These are phyloP conservation scores for Baronia brevicornis DNA, from an alignment of 2,888 invertebrate genomes.

Conservation along the genomic window DNA sequence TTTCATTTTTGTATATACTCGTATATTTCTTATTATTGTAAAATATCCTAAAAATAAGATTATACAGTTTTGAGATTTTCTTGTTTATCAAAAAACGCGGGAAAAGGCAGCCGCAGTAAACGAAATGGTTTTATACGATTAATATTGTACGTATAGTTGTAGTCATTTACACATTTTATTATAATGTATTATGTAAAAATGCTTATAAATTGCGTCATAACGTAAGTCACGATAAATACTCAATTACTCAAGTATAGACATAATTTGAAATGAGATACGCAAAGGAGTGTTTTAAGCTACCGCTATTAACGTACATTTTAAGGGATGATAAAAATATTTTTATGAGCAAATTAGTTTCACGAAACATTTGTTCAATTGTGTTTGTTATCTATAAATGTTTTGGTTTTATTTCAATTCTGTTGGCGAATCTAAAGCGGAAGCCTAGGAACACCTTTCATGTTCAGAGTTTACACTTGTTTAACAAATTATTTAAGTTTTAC, in stretches of 20 bases:
- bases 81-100: constrained; percentile 18
- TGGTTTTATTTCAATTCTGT: no score
- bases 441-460: no score
- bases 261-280: constrained; percentile 18
- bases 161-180: constrained; percentile 29
- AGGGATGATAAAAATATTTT: no score
- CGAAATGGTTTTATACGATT: constrained; percentile 31
- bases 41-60: no score
- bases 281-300: constrained; percentile 10
- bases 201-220: constrained; percentile 7
- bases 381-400: no score
- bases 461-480: no score
- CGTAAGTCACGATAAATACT: constrained; percentile 24
- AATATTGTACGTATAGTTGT: constrained; percentile 23
- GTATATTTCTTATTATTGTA: no score
- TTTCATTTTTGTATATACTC: no score
- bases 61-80: not conserved
- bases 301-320: constrained; percentile 3
- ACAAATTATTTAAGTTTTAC: constrained; percentile 1
- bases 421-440: no score
- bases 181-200: constrained; percentile 4
- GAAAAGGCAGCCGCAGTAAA: constrained; percentile 26
- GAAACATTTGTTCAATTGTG: no score
- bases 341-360: no score
- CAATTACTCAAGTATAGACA: constrained; percentile 26